A percentile compares a stretch with the other conserved stretches of the same genome.
These are phyloP conservation scores for Rhyacichthys aspro DNA, from an alignment of 2,797 vertebrate species.

Conservation along the genomic window DNA sequence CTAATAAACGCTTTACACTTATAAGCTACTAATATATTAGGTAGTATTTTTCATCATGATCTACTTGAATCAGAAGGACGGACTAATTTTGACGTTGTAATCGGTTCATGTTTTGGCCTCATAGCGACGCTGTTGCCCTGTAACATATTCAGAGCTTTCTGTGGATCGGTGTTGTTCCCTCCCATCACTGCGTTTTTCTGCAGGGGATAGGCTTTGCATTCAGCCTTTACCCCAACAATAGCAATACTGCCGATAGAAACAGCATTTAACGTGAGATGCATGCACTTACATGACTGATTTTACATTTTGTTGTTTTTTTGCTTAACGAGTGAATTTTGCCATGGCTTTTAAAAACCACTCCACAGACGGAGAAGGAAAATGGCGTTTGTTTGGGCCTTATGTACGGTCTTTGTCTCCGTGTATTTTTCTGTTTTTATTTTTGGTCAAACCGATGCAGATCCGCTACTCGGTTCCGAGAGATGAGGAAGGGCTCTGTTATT, in stretches of 20 bases:
- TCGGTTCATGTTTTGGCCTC: slow-evolving; percentile 34
- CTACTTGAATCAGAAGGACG: too few relatives aligned
- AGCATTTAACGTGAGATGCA: too few relatives aligned
- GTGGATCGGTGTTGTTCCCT: slow-evolving; percentile 13
- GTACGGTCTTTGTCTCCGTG: background rate
- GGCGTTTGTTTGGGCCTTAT: slow-evolving; percentile 21
- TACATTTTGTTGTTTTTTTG: background rate
- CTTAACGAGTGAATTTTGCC: background rate
- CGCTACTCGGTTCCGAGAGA: slow-evolving; percentile 71
- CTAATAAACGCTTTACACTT: too few relatives aligned
- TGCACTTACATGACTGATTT: background rate
- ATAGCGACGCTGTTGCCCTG: slow-evolving; percentile 68
- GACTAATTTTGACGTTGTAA: background rate
- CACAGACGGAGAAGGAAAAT: slow-evolving; percentile 14
- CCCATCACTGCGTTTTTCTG: slow-evolving; percentile 17
- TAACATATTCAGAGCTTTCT: slow-evolving; percentile 17
- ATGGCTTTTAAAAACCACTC: slow-evolving; percentile 32
- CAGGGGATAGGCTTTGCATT: background rate
- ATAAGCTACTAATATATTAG: too few relatives aligned
- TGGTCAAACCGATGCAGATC: slow-evolving; percentile 48
- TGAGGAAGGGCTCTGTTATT: slow-evolving; percentile 64
- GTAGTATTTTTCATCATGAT: too few relatives aligned
- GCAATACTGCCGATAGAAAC: background rate
- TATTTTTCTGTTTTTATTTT: slow-evolving; percentile 32
- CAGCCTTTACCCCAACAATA: background rate